A percentile compares a stretch with the other conserved stretches of the same genome.
Evolutionary conservation across 1,140 invertebrate genomes (phyloP).

Genomic region (Lithobius niger): DNA sequence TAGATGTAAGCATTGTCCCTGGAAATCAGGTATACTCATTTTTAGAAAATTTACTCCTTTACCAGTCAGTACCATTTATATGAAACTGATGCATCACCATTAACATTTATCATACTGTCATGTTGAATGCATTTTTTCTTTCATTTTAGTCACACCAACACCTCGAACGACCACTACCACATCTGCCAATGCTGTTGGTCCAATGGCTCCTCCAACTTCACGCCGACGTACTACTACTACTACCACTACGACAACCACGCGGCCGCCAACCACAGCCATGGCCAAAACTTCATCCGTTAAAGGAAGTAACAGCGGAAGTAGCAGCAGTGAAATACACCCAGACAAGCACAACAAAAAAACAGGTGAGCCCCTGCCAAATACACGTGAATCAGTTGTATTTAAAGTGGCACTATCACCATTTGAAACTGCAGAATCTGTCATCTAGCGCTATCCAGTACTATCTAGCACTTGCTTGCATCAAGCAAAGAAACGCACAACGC

Average conservation of each 20-base stretch:
- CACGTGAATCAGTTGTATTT: too few relatives aligned
- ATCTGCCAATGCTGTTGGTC: not conserved
- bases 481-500: too few relatives aligned
- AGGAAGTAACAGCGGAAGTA: not conserved
- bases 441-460: too few relatives aligned
- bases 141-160: not conserved
- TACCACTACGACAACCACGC: not conserved
- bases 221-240: not conserved
- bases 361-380: not conserved
- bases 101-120: too few relatives aligned
- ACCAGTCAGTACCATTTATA: too few relatives aligned
- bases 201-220: conserved; percentile 1
- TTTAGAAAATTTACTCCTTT: too few relatives aligned
- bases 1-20: too few relatives aligned
- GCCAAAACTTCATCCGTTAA: not conserved
- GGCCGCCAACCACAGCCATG: not conserved
- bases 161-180: not conserved
- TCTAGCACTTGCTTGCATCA: too few relatives aligned
- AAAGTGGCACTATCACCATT: too few relatives aligned
- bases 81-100: too few relatives aligned
- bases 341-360: conserved; percentile 5
- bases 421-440: too few relatives aligned
- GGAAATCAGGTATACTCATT: too few relatives aligned
- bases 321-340: not conserved
- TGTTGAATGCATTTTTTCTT: conserved; percentile 3